Percentiles rank a stretch among this genome's conserved stretches.
phyloP scores from a whole-genome alignment of 1,140 invertebrate genomes.

The Leptinotarsa lineolata region DNA sequence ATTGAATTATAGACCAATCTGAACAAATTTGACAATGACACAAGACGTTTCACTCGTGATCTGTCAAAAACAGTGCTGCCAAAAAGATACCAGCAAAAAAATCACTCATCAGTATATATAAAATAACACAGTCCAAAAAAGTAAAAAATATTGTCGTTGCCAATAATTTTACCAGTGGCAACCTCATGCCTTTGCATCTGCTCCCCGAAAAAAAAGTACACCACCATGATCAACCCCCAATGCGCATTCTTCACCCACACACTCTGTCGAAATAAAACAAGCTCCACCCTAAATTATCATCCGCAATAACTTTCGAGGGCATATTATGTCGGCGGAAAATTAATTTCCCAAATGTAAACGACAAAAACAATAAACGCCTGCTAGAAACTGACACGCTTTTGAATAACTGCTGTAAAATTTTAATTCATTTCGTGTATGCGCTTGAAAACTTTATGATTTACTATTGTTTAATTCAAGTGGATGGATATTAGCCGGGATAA shows the following conservation, averaged over 20 bases:
- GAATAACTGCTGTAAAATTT: conserved; percentile 45
- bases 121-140: too few species aligned
- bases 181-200: too few species aligned
- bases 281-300: conserved; percentile 31
- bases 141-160: not conserved
- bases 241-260: not conserved
- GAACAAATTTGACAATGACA: too few species aligned
- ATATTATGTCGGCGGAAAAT: conserved; percentile 38
- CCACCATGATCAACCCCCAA: not conserved
- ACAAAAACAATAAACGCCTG: conserved; percentile 39
- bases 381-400: conserved; percentile 38
- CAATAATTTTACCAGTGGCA: too few species aligned
- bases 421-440: conserved; percentile 45
- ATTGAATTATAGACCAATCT: too few species aligned
- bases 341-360: conserved; percentile 42
- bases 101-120: too few species aligned
- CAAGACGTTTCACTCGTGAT: too few species aligned
- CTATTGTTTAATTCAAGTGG: conserved; percentile 45
- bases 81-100: too few species aligned
- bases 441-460: conserved; percentile 46
- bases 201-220: not conserved
- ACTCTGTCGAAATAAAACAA: conserved; percentile 10
- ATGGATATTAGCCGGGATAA: conserved; percentile 36
- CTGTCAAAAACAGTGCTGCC: too few species aligned
- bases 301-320: conserved; percentile 39